phyloP scores from a whole-genome alignment of 2,888 invertebrate species.

The Drosophila birchii region DNA sequence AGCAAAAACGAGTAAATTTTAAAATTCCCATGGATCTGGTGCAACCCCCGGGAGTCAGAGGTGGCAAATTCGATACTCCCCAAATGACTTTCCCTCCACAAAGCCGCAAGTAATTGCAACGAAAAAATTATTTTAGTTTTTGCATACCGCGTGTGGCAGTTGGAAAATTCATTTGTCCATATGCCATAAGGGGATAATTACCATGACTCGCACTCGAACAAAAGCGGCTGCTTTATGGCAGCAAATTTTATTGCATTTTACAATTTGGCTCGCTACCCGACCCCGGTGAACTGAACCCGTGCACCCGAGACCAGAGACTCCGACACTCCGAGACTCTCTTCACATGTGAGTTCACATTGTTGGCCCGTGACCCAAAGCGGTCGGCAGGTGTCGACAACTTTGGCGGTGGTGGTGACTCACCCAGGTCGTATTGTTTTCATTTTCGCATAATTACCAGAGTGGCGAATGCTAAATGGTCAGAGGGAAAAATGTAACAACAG shows the following conservation, averaged over 20 bases:
- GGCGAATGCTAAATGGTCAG: conserved; percentile 45
- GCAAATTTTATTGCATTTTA: conserved; percentile 64
- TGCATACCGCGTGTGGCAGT: conserved; percentile 27
- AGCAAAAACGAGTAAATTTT: background rate
- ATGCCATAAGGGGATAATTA: conserved; percentile 61
- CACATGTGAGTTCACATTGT: conserved; percentile 77
- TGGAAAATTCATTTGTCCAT: conserved; percentile 45
- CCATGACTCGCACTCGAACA: conserved; percentile 68
- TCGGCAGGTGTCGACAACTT: conserved; percentile 74
- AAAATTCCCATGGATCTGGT: conserved; percentile 5
- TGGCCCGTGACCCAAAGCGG: conserved; percentile 74
- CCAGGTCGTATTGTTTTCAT: conserved; percentile 65
- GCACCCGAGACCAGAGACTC: conserved; percentile 23
- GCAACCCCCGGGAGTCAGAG: conserved; percentile 22
- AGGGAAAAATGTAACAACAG: conserved; percentile 71
- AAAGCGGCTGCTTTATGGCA: conserved; percentile 53
- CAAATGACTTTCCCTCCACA: conserved; percentile 24
- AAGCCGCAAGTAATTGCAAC: conserved; percentile 20
- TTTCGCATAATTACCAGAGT: conserved; percentile 73
- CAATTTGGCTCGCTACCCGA: conserved; percentile 48
- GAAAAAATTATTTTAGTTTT: conserved; percentile 23
- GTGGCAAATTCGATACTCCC: conserved; percentile 6
- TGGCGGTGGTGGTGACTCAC: conserved; percentile 63
- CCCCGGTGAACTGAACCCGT: conserved; percentile 32
- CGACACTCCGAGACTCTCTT: conserved; percentile 40